Percentiles rank a stretch among this genome's conserved stretches.
Conservation (phyloP, 2,113 vertebrate species). For the Pangasianodon hypophthalmus region DNA sequence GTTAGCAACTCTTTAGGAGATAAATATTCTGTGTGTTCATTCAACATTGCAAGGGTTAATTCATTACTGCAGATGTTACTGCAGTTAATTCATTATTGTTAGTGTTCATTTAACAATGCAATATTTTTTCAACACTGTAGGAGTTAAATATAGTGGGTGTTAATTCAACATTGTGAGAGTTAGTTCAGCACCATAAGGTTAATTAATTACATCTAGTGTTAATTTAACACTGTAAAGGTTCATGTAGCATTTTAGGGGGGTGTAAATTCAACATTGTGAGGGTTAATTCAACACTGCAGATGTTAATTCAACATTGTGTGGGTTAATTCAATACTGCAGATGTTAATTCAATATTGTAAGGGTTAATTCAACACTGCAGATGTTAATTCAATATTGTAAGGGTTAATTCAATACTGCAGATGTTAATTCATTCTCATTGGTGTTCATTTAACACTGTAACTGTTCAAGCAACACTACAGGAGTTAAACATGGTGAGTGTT, state of each 20-base stretch:
- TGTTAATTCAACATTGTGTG: neutral
- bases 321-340: neutral
- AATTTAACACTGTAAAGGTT: neutral
- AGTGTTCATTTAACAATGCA: neutral
- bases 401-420: neutral
- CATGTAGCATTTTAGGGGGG: neutral
- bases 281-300: neutral
- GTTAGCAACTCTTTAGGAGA: neutral
- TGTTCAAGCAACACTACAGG: too few relatives aligned
- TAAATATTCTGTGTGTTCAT: neutral
- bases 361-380: too few relatives aligned
- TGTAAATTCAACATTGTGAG: neutral
- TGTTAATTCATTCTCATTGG: neutral
- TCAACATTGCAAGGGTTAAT: neutral
- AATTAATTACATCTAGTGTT: neutral
- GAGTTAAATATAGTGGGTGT: neutral
- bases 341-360: neutral
- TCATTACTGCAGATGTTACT: neutral
- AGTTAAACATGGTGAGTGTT: too few relatives aligned
- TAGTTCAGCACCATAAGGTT: too few relatives aligned
- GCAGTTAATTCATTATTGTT: neutral
- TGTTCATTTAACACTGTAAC: neutral
- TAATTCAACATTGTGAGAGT: too few relatives aligned
- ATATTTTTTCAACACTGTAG: neutral
- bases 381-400: neutral